phyloP scores from a whole-genome alignment of 2,888 invertebrate genomes.

The Venusia cambrica region DNA sequence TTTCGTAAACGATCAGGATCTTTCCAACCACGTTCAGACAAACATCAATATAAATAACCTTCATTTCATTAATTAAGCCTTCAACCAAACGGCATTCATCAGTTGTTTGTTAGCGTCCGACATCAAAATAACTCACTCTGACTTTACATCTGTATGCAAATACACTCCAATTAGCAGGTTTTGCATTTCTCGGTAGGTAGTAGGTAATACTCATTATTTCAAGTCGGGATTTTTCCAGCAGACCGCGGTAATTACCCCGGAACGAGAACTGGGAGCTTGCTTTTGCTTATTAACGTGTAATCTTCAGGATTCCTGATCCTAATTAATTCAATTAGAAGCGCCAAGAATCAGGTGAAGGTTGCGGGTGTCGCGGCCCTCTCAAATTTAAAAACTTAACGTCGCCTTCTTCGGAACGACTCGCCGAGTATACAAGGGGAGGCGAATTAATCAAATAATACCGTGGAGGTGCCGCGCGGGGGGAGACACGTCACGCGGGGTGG shows the following conservation, averaged over 20 bases:
- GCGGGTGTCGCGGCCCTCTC: slow-evolving; percentile 71
- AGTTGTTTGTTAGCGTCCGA: slow-evolving; percentile 51
- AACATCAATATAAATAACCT: slow-evolving; percentile 15
- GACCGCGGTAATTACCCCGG: slow-evolving; percentile 69
- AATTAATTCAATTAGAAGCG: slow-evolving; percentile 77
- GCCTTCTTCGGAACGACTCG: slow-evolving; percentile 75
- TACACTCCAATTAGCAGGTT: slow-evolving; percentile 73
- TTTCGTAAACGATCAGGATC: not conserved
- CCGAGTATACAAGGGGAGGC: slow-evolving; percentile 79
- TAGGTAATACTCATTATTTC: slow-evolving; percentile 73
- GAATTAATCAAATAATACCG: slow-evolving; percentile 81
- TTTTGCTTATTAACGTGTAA: slow-evolving; percentile 76
- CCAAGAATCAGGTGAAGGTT: slow-evolving; percentile 76
- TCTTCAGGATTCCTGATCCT: slow-evolving; percentile 69
- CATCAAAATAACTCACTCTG: slow-evolving; percentile 67
- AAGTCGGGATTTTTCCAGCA: slow-evolving; percentile 59
- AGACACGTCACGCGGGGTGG: slow-evolving; percentile 3
- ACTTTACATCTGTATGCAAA: slow-evolving; percentile 74
- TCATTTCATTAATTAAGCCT: slow-evolving; percentile 19
- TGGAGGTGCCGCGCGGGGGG: slow-evolving; percentile 48
- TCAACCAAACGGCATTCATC: slow-evolving; percentile 30
- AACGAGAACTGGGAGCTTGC: slow-evolving; percentile 66
- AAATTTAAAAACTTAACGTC: slow-evolving; percentile 79
- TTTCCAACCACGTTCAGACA: slow-evolving; percentile 4
- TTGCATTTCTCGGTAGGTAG: slow-evolving; percentile 65